Base-by-base conservation (phyloP, 2,888 invertebrate species). In the Ochropleura leucogaster region DNA sequence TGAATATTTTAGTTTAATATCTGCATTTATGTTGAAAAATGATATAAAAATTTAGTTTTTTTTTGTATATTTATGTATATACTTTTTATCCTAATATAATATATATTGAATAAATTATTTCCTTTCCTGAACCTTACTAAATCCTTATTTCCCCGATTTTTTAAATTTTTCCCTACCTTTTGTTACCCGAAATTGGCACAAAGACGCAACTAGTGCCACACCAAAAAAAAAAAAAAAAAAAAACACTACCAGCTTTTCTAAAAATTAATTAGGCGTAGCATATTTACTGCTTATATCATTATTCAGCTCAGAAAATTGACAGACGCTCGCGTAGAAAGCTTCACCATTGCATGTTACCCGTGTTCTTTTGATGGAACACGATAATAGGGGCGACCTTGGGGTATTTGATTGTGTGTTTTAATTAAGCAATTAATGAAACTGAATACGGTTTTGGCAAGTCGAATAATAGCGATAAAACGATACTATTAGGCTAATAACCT, bases 321-420 rank as follows among this genome's bases (percentile, higher is more conserved):
- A 65, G 18, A 40, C n/a, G 7, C 14, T 47, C 8, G 53, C 40
- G 14, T 65, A 62, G 68, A 71, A 68, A 80, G 51, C 46, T 62
- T 66, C 30, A 75, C 30, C 64, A n/a, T n/a, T n/a, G n/a, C n/a
- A n/a, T n/a, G n/a, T n/a, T 18, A 65, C 46, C 65, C 16, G 30
- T 78, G 20, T 57, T 68, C 20, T 42, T 62, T 80, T 57, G 62
- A 79, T 68, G 20, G 73, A 40, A 40, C 60, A 46, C 30, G 47
- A 79, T 74, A 68, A 79, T 79, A 51, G 9, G 18, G 53, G 10
- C 14, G 51, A 57, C 66, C 79, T 77, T 78, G 72, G 4, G 0
- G 16, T 66, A 0, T 65, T 68, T 79, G 18, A 68, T 51, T 55
- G 55, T 49, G 20, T 46, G 40, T 40, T 69, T 59, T 69, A 64